Evolutionary conservation across 2,797 vertebrate species (phyloP).

Genomic region (Chrosomus eos): DNA sequence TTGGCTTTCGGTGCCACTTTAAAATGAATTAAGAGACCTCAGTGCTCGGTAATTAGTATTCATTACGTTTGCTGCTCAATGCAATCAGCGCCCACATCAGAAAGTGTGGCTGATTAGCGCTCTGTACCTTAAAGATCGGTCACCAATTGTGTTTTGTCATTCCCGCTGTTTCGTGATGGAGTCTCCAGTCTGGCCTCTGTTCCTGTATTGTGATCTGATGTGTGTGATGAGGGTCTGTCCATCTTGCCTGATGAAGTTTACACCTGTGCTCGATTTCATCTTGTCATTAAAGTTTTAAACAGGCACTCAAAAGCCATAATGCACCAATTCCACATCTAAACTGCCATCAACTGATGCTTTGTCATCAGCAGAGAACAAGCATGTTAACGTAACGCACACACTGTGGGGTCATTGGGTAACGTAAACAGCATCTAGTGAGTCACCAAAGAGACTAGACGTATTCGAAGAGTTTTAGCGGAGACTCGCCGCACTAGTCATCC

Average conservation of each 20-base stretch:
- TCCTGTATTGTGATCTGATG: background rate
- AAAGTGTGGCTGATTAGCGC: background rate
- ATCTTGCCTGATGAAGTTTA: slow-evolving; percentile 53
- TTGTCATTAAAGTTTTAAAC: background rate
- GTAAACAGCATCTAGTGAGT: slow-evolving; percentile 31
- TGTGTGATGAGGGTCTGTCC: slow-evolving; percentile 27
- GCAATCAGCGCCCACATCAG: background rate
- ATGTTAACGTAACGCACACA: background rate
- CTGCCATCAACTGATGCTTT: background rate
- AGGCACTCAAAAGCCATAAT: background rate
- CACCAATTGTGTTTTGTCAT: background rate
- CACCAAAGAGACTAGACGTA: slow-evolving; percentile 56
- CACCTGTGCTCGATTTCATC: slow-evolving; percentile 48
- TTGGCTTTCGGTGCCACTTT: slow-evolving; percentile 1
- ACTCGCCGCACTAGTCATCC: slow-evolving; percentile 57
- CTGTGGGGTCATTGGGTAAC: slow-evolving; percentile 34
- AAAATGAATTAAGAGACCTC: slow-evolving; percentile 5
- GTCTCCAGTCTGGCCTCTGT: background rate
- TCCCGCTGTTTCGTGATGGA: background rate
- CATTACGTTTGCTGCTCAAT: background rate
- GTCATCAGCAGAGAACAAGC: background rate
- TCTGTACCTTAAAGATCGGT: background rate
- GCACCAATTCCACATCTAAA: slow-evolving; percentile 5
- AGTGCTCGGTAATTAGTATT: background rate
- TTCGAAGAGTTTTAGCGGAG: slow-evolving; percentile 61